Conservation (phyloP, 2,113 vertebrate species). For the Heteronetta atricapilla region DNA sequence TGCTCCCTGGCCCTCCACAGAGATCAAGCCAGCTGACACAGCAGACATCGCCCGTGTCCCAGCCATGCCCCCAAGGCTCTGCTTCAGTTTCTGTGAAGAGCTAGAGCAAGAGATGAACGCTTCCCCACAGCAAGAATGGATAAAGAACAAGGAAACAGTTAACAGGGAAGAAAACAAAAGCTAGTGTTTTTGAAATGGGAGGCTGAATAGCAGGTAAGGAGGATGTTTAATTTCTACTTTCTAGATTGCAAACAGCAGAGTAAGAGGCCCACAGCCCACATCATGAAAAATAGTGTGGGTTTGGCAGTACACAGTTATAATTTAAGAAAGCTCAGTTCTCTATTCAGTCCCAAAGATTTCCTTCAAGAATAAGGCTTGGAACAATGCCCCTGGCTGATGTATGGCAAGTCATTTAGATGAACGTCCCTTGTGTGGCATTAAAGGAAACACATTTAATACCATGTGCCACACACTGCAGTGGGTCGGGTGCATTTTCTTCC, state of each 20-base stretch:
- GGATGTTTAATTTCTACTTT: slow-evolving; percentile 20
- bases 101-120: background rate
- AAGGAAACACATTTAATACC: background rate
- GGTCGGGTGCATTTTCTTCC: background rate
- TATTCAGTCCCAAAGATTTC: background rate
- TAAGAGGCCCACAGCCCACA: background rate
- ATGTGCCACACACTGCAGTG: background rate
- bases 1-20: background rate
- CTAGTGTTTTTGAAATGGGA: background rate
- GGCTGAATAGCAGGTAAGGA: slow-evolving; percentile 25
- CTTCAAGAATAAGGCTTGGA: slow-evolving; percentile 20
- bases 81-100: background rate
- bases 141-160: background rate
- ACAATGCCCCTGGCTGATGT: background rate
- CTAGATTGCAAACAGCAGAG: slow-evolving; percentile 10
- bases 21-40: background rate
- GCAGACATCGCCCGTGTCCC: fast-evolving
- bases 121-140: background rate
- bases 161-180: background rate
- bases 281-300: background rate
- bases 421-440: background rate
- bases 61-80: background rate
- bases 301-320: slow-evolving; percentile 1
- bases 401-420: background rate
- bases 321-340: slow-evolving; percentile 17